A percentile compares a stretch with the other conserved stretches of the same genome.
Evolutionary conservation across 2,113 vertebrate genomes (phyloP).

Genomic region (Arizona elegans): DNA sequence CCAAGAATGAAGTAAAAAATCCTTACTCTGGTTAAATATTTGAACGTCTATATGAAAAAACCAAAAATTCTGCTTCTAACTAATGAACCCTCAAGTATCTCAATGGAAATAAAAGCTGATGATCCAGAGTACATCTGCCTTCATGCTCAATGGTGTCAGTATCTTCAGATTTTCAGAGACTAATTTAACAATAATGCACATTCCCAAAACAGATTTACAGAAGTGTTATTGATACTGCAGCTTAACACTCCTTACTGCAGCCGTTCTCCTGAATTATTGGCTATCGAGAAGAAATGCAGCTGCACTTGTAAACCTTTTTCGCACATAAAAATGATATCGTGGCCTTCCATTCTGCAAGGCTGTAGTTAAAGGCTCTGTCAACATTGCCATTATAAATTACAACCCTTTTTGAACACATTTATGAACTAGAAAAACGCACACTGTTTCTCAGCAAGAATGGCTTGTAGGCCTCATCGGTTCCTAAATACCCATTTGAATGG

Average conservation of each 20-base stretch:
- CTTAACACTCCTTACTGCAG: constrained; percentile 48
- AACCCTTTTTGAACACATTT: constrained; percentile 58
- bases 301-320: constrained; percentile 51
- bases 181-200: constrained; percentile 59
- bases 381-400: constrained; percentile 58
- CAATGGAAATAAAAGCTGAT: constrained; percentile 62
- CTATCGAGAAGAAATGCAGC: constrained; percentile 48
- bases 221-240: constrained; percentile 41
- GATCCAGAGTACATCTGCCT: constrained; percentile 66
- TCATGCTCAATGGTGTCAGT: constrained; percentile 59
- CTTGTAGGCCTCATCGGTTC: constrained; percentile 59
- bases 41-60: constrained; percentile 40
- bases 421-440: constrained; percentile 50
- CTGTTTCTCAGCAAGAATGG: constrained; percentile 53
- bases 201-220: constrained; percentile 52
- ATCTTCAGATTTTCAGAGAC: constrained; percentile 58
- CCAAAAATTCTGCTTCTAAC: constrained; percentile 55
- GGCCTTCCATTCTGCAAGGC: constrained; percentile 25
- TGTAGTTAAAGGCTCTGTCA: constrained; percentile 50
- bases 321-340: constrained; percentile 47
- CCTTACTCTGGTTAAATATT: constrained; percentile 53
- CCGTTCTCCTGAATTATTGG: constrained; percentile 31
- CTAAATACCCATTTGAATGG: constrained; percentile 61
- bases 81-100: constrained; percentile 62
- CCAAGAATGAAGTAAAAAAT: constrained; percentile 48